phyloP scores from a whole-genome alignment of 2,113 vertebrate genomes.

The Aegotheles bennettii region DNA sequence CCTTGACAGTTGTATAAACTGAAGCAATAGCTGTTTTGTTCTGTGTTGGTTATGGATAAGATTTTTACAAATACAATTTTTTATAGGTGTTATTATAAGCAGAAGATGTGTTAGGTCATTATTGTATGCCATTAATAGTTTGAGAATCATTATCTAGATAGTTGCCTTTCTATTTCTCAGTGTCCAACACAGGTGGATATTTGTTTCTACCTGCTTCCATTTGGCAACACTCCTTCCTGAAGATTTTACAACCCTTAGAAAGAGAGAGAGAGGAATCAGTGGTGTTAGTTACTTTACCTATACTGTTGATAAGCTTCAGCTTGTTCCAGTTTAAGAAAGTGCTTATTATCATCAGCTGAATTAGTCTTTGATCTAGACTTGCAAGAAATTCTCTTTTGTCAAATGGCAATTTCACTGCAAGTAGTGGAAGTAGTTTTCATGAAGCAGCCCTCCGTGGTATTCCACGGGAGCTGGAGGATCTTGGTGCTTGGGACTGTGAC shows the following conservation, averaged over 20 bases:
- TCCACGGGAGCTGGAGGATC: not conserved
- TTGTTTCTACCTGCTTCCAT: not conserved
- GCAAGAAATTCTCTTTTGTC: not conserved
- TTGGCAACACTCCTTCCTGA: not conserved
- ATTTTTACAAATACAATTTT: conserved; percentile 5
- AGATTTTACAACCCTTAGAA: not conserved
- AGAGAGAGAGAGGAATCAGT: not conserved
- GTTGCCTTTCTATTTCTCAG: not conserved
- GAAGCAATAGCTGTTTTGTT: not conserved
- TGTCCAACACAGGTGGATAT: not conserved
- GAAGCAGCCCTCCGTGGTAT: not conserved
- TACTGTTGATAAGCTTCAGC: not conserved
- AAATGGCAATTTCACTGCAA: not conserved
- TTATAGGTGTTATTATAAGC: not conserved
- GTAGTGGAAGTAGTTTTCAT: not conserved
- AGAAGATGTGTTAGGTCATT: not conserved
- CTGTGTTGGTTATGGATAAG: not conserved
- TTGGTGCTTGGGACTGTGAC: not conserved
- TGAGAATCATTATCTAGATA: not conserved
- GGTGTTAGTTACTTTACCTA: not conserved
- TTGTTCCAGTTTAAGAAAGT: not conserved
- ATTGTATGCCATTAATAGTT: not conserved
- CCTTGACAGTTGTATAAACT: not conserved
- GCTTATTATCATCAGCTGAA: not conserved
- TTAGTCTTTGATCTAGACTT: not conserved